Evolutionary conservation across 2,113 vertebrate genomes (phyloP).

Genomic region (Camelus dromedarius): DNA sequence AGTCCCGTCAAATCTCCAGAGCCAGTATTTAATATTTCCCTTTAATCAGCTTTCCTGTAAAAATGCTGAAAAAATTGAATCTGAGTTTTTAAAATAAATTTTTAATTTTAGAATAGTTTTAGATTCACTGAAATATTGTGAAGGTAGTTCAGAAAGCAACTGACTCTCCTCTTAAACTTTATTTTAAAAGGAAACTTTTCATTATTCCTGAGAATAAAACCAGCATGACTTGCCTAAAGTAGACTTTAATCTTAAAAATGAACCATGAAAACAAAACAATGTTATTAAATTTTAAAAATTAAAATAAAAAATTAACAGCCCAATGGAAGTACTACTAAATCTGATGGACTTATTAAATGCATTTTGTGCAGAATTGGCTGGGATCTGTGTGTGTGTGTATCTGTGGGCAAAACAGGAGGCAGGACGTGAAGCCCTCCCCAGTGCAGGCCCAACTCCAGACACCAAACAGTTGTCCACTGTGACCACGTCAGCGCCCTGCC

Average conservation of each 20-base stretch:
- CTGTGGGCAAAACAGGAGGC: not conserved
- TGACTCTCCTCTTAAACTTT: slow-evolving; percentile 44
- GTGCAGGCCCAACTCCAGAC: no score
- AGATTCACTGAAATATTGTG: slow-evolving; percentile 2
- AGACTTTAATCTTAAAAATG: slow-evolving; percentile 72
- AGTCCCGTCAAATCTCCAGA: not conserved
- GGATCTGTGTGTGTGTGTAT: no score
- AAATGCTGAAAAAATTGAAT: not conserved
- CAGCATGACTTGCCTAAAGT: slow-evolving; percentile 24
- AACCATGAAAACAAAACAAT: slow-evolving; percentile 60
- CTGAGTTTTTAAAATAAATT: not conserved
- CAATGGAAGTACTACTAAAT: slow-evolving; percentile 36
- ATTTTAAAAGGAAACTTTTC: slow-evolving; percentile 56
- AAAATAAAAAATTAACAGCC: slow-evolving; percentile 70
- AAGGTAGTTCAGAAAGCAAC: not conserved
- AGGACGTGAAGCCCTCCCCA: not conserved
- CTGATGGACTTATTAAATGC: slow-evolving; percentile 22
- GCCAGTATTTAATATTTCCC: not conserved
- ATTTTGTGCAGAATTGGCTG: not conserved
- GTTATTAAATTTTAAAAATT: slow-evolving; percentile 64
- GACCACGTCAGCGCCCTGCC: not conserved
- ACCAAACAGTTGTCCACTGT: accelerated
- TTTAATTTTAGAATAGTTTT: slow-evolving; percentile 49
- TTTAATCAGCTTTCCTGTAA: slow-evolving; percentile 2
- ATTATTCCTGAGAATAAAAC: slow-evolving; percentile 51